A percentile compares a stretch with the other conserved stretches of the same genome.
These are phyloP conservation scores for Engraulis encrasicolus DNA, from an alignment of 2,113 vertebrate genomes.

Conservation along the genomic window DNA sequence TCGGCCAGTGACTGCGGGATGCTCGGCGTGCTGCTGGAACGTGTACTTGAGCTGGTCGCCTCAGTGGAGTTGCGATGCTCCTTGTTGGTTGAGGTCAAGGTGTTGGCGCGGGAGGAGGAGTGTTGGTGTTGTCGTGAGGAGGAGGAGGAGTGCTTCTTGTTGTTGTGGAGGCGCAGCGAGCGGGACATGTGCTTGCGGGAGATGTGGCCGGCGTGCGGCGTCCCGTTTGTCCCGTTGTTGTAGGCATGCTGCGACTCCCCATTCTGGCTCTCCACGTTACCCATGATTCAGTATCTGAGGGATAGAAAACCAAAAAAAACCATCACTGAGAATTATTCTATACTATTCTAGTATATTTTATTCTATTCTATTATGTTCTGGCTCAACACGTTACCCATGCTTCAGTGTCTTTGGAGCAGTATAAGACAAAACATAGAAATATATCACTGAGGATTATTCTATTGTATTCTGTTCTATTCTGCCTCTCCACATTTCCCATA, in stretches of 20 bases:
- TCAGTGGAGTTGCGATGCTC: slow-evolving; percentile 86
- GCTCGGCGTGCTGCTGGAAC: slow-evolving; percentile 96
- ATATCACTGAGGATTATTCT: too few species aligned
- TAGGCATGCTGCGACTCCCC: slow-evolving; percentile 86
- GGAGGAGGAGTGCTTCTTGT: slow-evolving; percentile 75
- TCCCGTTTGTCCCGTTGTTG: too few species aligned
- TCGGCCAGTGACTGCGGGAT: slow-evolving; percentile 96
- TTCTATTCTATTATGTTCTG: too few species aligned
- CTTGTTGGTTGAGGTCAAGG: slow-evolving; percentile 76
- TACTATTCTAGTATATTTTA: too few species aligned
- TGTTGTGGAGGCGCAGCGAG: slow-evolving; percentile 86
- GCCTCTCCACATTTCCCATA: too few species aligned
- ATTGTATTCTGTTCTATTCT: too few species aligned
- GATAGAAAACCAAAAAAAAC: neutral
- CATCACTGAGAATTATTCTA: neutral
- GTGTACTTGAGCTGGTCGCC: slow-evolving; percentile 87
- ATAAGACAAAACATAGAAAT: too few species aligned
- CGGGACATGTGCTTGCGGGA: slow-evolving; percentile 90
- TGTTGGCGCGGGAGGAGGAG: slow-evolving; percentile 78
- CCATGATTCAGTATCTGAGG: slow-evolving; percentile 85
- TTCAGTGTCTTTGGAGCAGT: too few species aligned
- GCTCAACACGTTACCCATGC: too few species aligned
- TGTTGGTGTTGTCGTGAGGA: slow-evolving; percentile 82
- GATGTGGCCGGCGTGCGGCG: slow-evolving; percentile 79
- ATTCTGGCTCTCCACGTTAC: slow-evolving; percentile 94